Percentiles rank a stretch among this genome's conserved stretches.
phyloP scores from a whole-genome alignment of 2,797 vertebrate genomes.

The Lagodon rhomboides region DNA sequence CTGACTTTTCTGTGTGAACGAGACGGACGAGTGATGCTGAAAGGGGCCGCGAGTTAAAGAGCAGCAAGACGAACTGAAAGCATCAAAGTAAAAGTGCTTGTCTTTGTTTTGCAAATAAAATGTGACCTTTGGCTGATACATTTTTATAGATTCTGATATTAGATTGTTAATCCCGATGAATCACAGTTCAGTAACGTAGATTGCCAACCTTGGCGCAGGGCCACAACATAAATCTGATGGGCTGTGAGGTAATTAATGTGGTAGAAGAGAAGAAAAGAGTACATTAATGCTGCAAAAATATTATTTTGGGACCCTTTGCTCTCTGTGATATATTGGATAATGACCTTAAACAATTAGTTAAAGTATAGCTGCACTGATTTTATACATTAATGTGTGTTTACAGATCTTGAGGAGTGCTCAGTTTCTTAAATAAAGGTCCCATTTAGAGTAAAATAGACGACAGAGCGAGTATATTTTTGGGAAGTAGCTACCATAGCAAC shows the following conservation, averaged over 20 bases:
- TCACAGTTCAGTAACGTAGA: neutral
- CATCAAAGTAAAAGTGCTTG: neutral
- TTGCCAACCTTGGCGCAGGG: no score
- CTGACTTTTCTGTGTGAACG: slow-evolving; percentile 10
- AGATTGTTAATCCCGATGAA: neutral
- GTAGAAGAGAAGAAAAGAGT: neutral
- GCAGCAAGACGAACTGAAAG: neutral
- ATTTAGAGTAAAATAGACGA: no score
- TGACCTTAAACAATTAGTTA: neutral
- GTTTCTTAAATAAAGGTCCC: no score
- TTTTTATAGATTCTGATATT: neutral
- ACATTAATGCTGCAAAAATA: neutral
- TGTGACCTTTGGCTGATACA: neutral
- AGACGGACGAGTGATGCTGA: slow-evolving; percentile 14
- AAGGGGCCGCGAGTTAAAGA: slow-evolving; percentile 9
- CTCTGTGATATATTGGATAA: neutral
- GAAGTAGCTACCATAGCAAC: no score
- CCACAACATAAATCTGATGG: neutral
- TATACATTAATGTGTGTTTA: no score
- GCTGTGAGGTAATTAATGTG: neutral
- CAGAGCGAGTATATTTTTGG: no score
- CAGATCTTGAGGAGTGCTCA: no score
- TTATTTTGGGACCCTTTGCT: neutral
- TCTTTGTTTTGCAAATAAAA: neutral
- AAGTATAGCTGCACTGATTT: neutral